Base-by-base conservation (phyloP, 2,797 vertebrate genomes). In the Anguilla marmorata region DNA sequence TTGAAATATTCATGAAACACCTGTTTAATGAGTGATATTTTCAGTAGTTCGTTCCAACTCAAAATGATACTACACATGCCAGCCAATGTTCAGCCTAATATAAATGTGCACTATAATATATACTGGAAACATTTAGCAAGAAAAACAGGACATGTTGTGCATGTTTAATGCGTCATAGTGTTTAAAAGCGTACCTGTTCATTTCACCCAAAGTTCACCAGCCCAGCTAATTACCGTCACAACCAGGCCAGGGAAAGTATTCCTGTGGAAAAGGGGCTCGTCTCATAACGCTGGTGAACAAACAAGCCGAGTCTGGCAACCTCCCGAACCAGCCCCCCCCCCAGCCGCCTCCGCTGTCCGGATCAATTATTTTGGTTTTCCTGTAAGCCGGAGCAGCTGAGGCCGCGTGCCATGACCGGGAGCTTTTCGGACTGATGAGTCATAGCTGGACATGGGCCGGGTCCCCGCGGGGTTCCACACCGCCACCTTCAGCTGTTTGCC, bases 351-450 rank as follows among this genome's bases (percentile, higher is more conserved):
- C 24, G 14, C 21, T 8, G 12, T 7, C 82, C 9, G 52, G 82
- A 56, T 84, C 45, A 84, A 84, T 84, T 54, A 84, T 54, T 84
- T 52, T 0, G 45, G 27, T 56, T 84, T 84, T 84, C 27, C 76
- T 19, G 48, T 56, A 27, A 56, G 50, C 48, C 2, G 48, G 24
- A 54, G 82, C 82, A 11, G 24, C 21, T 3, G 82, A 56, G 24
- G 12, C 12, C 1, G 48, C 9, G 50, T 54, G 41, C 37, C 37
- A 6, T 82, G 79, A 14, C 79, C 30, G 21, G 37, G 41, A 19
- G 30, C 33, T 82, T 5, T 82, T 6, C 19, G 21, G 69, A n/a
- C 4, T 33, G 37, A 82, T 82, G 79, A 45, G 79, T 82, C 48
- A 48, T 82, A 82, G 19, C 41, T 2, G 48, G 16, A 82, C 79